Conservation (phyloP, 1,140 invertebrate genomes). For the Zaprionus kolodkinae region DNA sequence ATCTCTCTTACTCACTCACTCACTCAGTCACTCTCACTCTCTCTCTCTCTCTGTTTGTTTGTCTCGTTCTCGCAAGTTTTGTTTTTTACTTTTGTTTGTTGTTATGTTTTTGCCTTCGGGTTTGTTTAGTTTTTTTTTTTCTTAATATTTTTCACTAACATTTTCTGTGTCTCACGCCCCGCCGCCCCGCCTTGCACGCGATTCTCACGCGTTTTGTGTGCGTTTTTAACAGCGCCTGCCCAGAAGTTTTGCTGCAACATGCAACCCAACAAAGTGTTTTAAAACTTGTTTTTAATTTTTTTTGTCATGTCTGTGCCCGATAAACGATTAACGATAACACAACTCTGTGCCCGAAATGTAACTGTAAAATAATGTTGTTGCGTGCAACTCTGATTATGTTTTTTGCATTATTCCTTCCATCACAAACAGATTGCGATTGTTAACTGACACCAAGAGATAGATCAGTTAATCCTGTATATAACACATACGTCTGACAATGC, state of each 20-base stretch:
- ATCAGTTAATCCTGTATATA: neutral
- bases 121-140: conserved; percentile 14
- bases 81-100: conserved; percentile 27
- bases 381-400: conserved; percentile 24
- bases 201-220: conserved; percentile 41
- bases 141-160: conserved; percentile 11
- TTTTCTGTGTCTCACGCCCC: conserved; percentile 29
- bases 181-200: conserved; percentile 30
- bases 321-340: neutral
- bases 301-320: neutral
- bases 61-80: conserved; percentile 38
- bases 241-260: conserved; percentile 34
- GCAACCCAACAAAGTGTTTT: conserved; percentile 30
- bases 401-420: conserved; percentile 20
- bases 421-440: neutral
- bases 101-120: neutral
- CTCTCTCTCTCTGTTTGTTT: neutral
- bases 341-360: neutral
- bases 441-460: neutral
- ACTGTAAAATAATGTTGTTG: neutral
- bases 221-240: conserved; percentile 40
- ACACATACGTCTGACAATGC: conserved; percentile 5
- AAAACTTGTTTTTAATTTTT: conserved; percentile 21
- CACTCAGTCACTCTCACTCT: neutral
- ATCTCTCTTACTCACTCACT: neutral